phyloP scores from a whole-genome alignment of 2,797 vertebrate genomes.

The Peromyscus aztecus region DNA sequence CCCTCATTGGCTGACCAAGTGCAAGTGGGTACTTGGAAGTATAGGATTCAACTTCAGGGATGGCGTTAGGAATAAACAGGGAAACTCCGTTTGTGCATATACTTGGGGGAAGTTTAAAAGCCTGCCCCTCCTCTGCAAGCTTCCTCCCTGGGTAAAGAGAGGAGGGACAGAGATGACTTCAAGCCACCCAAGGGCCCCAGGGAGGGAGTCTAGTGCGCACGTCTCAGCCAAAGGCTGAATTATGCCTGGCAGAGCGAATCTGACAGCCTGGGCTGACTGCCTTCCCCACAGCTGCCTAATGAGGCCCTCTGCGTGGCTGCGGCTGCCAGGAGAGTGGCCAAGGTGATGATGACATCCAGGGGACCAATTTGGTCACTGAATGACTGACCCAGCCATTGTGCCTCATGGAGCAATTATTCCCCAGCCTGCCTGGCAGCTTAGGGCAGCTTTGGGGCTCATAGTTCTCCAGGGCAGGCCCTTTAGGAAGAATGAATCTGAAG shows the following conservation, averaged over 20 bases:
- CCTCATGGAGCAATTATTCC: rapidly evolving
- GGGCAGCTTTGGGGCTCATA: neutral
- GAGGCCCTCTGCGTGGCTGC: slow-evolving; percentile 23
- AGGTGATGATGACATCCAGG: neutral
- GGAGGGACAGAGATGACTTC: neutral
- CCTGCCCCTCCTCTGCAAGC: neutral
- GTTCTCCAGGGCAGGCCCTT: neutral
- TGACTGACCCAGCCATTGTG: rapidly evolving
- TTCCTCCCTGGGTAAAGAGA: neutral
- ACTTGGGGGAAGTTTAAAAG: slow-evolving; percentile 49
- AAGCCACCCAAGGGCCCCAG: neutral
- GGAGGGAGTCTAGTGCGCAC: neutral
- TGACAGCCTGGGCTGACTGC: neutral
- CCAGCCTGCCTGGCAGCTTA: neutral
- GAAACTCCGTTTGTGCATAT: slow-evolving; percentile 40
- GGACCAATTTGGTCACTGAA: neutral
- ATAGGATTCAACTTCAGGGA: slow-evolving; percentile 24
- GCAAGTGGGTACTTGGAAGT: slow-evolving; percentile 57
- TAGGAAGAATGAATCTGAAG: neutral
- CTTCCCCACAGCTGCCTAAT: neutral
- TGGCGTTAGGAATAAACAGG: slow-evolving; percentile 66
- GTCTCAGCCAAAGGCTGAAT: neutral
- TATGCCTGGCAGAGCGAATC: neutral
- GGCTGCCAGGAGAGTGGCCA: neutral
- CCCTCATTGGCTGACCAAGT: neutral